phyloP scores from a whole-genome alignment of 2,888 invertebrate species.

The Xestia sexstrigata region DNA sequence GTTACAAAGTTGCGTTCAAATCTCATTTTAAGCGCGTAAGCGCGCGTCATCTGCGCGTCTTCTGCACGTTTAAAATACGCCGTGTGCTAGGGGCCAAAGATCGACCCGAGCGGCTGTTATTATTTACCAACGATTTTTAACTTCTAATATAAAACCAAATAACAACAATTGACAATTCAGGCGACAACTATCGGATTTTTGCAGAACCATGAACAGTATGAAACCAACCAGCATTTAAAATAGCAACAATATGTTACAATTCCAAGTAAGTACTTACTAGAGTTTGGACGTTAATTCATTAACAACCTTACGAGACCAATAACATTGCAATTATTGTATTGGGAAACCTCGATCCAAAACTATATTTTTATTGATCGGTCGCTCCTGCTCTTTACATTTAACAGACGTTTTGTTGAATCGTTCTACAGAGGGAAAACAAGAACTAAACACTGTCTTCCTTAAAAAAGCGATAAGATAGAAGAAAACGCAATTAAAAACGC shows the following conservation, averaged over 20 bases:
- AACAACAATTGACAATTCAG: not conserved
- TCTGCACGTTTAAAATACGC: too few species aligned
- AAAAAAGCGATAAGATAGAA: constrained; percentile 26
- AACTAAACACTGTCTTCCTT: constrained; percentile 7
- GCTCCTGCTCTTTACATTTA: not conserved
- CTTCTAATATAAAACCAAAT: not conserved
- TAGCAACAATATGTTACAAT: not conserved
- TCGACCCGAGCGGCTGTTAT: not conserved
- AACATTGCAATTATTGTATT: not conserved
- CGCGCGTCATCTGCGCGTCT: too few species aligned
- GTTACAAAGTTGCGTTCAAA: too few species aligned
- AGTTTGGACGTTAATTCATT: not conserved
- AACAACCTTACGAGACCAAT: not conserved
- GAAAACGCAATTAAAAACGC: constrained; percentile 36
- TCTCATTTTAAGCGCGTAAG: too few species aligned
- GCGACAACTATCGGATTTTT: not conserved
- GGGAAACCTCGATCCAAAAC: not conserved
- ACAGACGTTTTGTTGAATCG: constrained; percentile 1
- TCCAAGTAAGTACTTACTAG: not conserved
- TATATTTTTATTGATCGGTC: not conserved
- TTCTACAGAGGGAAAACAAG: constrained; percentile 7
- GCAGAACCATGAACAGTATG: not conserved
- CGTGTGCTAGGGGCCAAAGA: too few species aligned
- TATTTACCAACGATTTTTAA: too few species aligned
- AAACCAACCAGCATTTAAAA: not conserved